These are phyloP conservation scores for Mimachlamys varia DNA, from an alignment of 2,888 invertebrate genomes.

Conservation along the genomic window DNA sequence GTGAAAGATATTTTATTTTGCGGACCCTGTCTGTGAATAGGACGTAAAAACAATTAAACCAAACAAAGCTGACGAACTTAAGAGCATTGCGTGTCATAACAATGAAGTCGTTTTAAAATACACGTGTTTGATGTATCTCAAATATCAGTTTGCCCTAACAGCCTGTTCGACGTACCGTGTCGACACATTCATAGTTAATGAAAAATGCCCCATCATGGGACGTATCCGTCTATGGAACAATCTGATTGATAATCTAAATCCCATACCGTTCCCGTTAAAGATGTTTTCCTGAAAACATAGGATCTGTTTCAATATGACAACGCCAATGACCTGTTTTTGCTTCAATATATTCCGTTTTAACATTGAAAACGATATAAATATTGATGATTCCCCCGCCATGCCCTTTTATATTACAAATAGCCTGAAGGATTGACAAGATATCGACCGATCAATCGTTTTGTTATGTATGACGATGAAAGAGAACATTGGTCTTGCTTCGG, in stretches of 20 bases:
- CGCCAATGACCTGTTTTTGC: background rate
- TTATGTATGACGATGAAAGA: background rate
- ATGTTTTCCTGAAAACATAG: background rate
- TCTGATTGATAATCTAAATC: background rate
- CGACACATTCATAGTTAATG: background rate
- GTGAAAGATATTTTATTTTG: too few species aligned
- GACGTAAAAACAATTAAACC: too few species aligned
- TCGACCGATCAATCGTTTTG: background rate
- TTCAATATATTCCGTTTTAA: background rate
- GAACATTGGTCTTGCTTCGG: background rate
- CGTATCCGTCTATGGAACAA: background rate
- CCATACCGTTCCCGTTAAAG: background rate
- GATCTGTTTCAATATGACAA: background rate
- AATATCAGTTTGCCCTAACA: background rate
- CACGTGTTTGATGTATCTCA: background rate
- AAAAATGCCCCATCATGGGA: background rate
- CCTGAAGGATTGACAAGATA: conserved; percentile 6
- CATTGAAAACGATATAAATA: background rate
- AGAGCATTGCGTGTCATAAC: background rate
- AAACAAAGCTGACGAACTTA: background rate
- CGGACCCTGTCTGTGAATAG: too few species aligned
- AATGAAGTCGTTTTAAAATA: background rate
- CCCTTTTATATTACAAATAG: background rate
- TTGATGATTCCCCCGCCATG: background rate
- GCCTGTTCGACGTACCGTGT: background rate